Conservation (phyloP, 2,113 vertebrate genomes). For the Osmerus eperlanus region DNA sequence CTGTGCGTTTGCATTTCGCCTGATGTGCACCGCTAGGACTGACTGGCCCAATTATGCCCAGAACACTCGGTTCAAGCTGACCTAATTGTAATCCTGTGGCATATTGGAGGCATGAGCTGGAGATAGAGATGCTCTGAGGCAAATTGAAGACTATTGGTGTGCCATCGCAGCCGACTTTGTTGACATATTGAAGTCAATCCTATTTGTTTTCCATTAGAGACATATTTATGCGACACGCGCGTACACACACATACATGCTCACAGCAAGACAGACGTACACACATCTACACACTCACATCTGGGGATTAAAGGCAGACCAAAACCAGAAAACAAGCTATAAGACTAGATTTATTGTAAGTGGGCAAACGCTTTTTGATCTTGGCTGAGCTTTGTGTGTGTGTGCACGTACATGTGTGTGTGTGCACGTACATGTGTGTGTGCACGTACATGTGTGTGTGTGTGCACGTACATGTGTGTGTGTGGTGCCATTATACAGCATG, state of each 20-base stretch:
- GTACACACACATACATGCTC: too few relatives aligned
- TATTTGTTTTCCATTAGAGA: too few relatives aligned
- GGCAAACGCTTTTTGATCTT: not conserved
- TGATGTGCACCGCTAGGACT: constrained; percentile 19
- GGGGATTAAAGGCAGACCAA: not conserved
- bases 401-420: not conserved
- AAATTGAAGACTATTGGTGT: not conserved
- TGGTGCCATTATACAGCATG: too few relatives aligned
- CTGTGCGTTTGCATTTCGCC: constrained; percentile 33
- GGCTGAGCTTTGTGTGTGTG: not conserved
- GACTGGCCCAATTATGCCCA: constrained; percentile 46
- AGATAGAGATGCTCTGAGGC: constrained; percentile 8
- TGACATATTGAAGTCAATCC: too few relatives aligned
- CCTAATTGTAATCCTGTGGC: not conserved
- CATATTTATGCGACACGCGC: too few relatives aligned
- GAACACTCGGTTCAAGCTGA: constrained; percentile 24
- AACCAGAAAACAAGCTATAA: not conserved
- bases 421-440: not conserved
- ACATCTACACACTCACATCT: not conserved
- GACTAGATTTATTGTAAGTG: not conserved
- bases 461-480: too few relatives aligned
- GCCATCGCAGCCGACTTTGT: too few relatives aligned
- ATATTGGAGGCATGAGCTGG: not conserved
- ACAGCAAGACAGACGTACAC: not conserved
- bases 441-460: not conserved